Base-by-base conservation (phyloP, 2,797 vertebrate genomes). In the Pseudochirops cupreus region DNA sequence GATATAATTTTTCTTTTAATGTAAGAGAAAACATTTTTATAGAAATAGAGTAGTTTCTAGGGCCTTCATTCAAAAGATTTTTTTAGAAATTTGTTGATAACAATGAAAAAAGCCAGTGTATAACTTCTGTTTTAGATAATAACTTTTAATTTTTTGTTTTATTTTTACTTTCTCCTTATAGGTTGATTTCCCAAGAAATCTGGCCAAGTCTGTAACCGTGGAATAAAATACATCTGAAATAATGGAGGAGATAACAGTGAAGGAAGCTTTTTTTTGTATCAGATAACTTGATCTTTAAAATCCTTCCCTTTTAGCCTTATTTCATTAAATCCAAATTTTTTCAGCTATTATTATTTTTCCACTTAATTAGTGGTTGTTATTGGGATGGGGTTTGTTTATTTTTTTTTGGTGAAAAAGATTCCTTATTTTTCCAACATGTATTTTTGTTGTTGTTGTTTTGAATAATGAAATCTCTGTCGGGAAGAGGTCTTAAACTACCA, bases 111-210 rank as follows among this genome's bases (percentile, higher is more conserved):
- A 39, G 16, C 14, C 39, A 82, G 18, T 24, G 39, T 82, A 46
- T 82, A 82, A 46, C 24, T 82, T 46, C 7, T 46, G 21, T 82
- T 87, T 87, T 87, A 26, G 29, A 82, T 24, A 82, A 46, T 46
- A 82, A 62, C 94, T 90, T 95, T 52, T 95, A n/a, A 90, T 90
- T 91, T 96, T 18, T 91, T 93, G 24, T 9, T 58, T 7, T 52
- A 74, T 94, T 58, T 29, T 95, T 54, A 53, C 13, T 56, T 1
- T 96, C 97, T 97, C 91, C 96, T 97, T 97, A 56, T 98, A 99
- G 99, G 99, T 99, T 98, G 99, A 99, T 99, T 99, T 99, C 94
- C 99, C 99, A 97, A 99, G 99, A 98, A 99, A 99, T 98, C 98
- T 99, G 99, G 99, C 99, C 98, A 99, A 99, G 98, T 99, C 99